Evolutionary conservation across 2,888 invertebrate species (phyloP), one percentile per base, ranked within the genome.

Genomic region (Drosophila algonquin): DNA sequence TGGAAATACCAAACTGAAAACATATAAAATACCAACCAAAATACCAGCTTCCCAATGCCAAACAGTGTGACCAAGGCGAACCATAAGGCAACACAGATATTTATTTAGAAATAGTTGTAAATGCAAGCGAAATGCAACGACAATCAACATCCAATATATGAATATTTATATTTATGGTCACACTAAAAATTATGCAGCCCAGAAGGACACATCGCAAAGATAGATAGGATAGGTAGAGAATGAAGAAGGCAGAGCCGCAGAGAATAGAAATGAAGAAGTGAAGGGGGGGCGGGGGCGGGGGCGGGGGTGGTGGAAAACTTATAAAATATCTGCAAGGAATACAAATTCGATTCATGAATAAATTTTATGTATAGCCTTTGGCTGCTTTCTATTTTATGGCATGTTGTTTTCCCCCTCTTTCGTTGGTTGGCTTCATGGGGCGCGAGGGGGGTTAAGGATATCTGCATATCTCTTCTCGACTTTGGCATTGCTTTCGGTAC

Each of bases 291-390:
- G 21, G 21, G 21, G 21, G 2, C 2, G 35, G 32, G 30, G 4
- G 27, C 6, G 5, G 0, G 27, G 7, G 30, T 8, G 1, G 32
- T 0, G 0, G 3, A 64, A 75, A 84, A 79, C 81, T 89, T 88
- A 81, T 81, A 85, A 82, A 90, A 90, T 87, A 85, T 81, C 85
- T 82, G 81, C 79, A 77, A 57, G 81, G 89, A 85, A 87, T 89
- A 87, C 87, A 83, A 89, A 90, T 88, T 88, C 87, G 85, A 89
- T 87, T 87, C 89, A 89, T 90, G 88, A 90, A 88, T 90, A 90
- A 85, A 88, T 85, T 87, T 84, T 77, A 79, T 75, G 73, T 69
- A 79, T 60, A 60, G 63, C 70, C 59, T 72, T 55, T 50, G 73
- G 73, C 73, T 75, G 72, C 50, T 64, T 79, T 70, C 53, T 56